Evolutionary conservation across 2,113 vertebrate species (phyloP).

Genomic region (Lipotes vexillifer): DNA sequence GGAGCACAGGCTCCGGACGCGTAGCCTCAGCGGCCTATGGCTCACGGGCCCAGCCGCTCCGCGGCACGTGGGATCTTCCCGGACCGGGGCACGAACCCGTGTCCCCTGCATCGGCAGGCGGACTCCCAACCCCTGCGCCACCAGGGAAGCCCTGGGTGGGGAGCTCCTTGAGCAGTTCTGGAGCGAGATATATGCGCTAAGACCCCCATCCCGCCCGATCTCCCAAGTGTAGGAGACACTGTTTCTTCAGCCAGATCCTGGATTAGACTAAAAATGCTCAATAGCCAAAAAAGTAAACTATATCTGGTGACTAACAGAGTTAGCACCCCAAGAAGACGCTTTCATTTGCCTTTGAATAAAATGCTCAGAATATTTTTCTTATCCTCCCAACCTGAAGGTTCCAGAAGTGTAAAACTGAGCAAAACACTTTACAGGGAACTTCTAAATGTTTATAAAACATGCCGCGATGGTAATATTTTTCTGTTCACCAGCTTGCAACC

Average conservation of each 20-base stretch:
- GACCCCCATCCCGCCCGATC: accelerated
- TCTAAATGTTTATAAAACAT: not conserved
- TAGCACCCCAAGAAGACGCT: not conserved
- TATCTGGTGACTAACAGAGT: not conserved
- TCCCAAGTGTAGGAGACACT: not conserved
- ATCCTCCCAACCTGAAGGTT: not conserved
- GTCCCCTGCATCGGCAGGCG: too few relatives aligned
- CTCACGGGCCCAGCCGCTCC: too few relatives aligned
- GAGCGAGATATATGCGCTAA: not conserved
- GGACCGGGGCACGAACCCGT: too few relatives aligned
- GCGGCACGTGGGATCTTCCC: too few relatives aligned
- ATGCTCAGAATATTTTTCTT: slow-evolving; percentile 8
- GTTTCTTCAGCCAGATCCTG: not conserved
- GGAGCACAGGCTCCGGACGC: too few relatives aligned
- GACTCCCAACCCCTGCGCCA: too few relatives aligned
- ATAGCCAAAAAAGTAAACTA: not conserved
- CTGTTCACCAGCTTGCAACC: not conserved
- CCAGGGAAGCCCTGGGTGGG: too few relatives aligned
- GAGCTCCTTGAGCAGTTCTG: not conserved
- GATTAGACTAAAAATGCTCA: not conserved
- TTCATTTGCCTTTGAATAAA: not conserved
- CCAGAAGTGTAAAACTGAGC: not conserved
- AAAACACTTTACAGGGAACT: not conserved
- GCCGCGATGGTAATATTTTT: not conserved
- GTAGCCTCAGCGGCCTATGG: accelerated